Percentiles rank a stretch among this genome's conserved stretches.
phyloP scores from a whole-genome alignment of 2,797 vertebrate species.

The Nannoperca obscura region DNA sequence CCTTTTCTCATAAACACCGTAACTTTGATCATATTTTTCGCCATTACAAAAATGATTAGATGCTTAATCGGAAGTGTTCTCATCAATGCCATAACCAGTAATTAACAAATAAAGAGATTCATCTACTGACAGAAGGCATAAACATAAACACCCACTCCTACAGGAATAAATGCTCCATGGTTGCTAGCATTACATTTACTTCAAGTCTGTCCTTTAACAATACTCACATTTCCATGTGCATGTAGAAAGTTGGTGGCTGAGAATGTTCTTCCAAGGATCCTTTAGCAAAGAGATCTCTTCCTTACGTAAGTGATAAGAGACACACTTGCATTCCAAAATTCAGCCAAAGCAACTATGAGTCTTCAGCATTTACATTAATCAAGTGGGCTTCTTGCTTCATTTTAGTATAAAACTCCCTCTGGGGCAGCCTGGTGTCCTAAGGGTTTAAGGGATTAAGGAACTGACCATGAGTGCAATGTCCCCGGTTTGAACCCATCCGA shows the following conservation, averaged over 20 bases:
- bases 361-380: conserved; percentile 17
- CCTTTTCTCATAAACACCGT: not conserved
- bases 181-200: not conserved
- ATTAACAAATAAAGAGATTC: conserved; percentile 4
- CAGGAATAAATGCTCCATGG: not conserved
- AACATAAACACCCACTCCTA: not conserved
- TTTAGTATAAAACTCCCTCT: conserved; percentile 25
- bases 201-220: not conserved
- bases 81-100: not conserved
- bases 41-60: conserved; percentile 17
- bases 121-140: not conserved
- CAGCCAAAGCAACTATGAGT: not conserved
- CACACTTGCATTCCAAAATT: not conserved
- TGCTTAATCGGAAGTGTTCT: conserved; percentile 25
- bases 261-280: not conserved
- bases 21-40: not conserved
- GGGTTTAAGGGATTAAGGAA: conserved; percentile 41
- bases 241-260: not conserved
- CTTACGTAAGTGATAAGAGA: not conserved
- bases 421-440: conserved; percentile 15
- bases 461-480: conserved; percentile 22
- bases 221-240: not conserved
- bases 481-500: no score
- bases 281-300: not conserved
- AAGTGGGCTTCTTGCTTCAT: conserved; percentile 13